A percentile compares a stretch with the other conserved stretches of the same genome.
phyloP scores from a whole-genome alignment of 2,113 vertebrate species.

The Corythaeola cristata region DNA sequence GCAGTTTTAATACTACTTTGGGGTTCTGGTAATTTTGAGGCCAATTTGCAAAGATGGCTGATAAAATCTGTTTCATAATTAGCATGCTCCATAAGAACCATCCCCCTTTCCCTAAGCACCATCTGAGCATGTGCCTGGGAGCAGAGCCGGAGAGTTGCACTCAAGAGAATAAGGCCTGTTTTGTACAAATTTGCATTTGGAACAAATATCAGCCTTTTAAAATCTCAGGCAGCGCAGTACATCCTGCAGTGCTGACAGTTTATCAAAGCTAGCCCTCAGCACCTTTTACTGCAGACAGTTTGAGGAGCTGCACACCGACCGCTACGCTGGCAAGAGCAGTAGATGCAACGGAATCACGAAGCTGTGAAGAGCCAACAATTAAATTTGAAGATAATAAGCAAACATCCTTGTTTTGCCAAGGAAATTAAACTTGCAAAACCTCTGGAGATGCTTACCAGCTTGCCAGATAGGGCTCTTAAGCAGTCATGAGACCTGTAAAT shows the following conservation, averaged over 20 bases:
- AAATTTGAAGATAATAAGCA: neutral
- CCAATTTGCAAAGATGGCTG: conserved; percentile 25
- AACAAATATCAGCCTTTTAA: neutral
- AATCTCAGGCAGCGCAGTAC: neutral
- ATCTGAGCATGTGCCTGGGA: conserved; percentile 44
- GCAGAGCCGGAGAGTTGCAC: neutral
- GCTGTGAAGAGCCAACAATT: neutral
- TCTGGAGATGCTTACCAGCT: neutral
- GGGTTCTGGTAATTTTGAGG: conserved; percentile 22
- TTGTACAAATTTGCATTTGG: conserved; percentile 25
- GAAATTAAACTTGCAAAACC: neutral
- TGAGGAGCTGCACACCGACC: neutral
- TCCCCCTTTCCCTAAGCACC: neutral
- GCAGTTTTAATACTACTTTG: conserved; percentile 45
- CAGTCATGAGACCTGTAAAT: neutral
- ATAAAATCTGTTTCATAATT: conserved; percentile 56
- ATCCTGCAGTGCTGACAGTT: neutral
- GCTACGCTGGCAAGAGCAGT: neutral
- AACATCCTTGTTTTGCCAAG: neutral
- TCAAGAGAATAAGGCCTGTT: conserved; percentile 18
- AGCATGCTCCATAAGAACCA: neutral
- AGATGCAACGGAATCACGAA: neutral
- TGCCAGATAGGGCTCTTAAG: neutral
- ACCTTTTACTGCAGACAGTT: neutral
- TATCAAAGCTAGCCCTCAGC: neutral